Percentiles rank a stretch among this genome's conserved stretches.
These are phyloP conservation scores for Moxostoma hubbsi DNA, from an alignment of 2,797 vertebrate species.

Conservation along the genomic window DNA sequence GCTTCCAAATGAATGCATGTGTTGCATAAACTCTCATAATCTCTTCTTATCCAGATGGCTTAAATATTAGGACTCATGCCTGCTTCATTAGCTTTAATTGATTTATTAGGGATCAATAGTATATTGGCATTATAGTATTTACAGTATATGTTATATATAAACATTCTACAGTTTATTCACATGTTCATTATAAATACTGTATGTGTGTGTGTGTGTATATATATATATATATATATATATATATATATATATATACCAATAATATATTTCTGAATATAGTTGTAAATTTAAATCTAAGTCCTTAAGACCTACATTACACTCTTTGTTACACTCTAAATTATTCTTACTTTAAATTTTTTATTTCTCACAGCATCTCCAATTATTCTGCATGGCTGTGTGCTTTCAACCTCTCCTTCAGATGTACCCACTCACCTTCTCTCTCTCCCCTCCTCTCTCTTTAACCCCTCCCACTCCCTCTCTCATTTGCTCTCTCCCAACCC, in stretches of 20 bases:
- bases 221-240: neutral
- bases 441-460: slow-evolving; percentile 8
- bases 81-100: neutral
- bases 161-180: too few relatives aligned
- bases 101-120: slow-evolving; percentile 14
- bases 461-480: slow-evolving; percentile 30
- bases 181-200: neutral
- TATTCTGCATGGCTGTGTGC: slow-evolving; percentile 58
- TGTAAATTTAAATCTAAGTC: neutral
- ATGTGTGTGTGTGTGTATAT: too few relatives aligned
- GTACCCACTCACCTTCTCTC: slow-evolving; percentile 13
- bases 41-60: neutral
- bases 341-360: slow-evolving; percentile 64
- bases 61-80: neutral
- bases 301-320: slow-evolving; percentile 29
- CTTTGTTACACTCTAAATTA: neutral
- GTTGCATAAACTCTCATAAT: slow-evolving; percentile 26
- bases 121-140: neutral
- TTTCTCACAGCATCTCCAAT: slow-evolving; percentile 65
- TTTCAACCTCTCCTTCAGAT: slow-evolving; percentile 43
- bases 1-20: slow-evolving; percentile 2
- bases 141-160: too few relatives aligned
- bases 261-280: neutral
- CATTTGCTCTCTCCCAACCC: slow-evolving; percentile 20
- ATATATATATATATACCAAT: neutral